These are phyloP conservation scores for Microctonus hyperodae DNA, from an alignment of 2,888 invertebrate genomes.

Conservation along the genomic window DNA sequence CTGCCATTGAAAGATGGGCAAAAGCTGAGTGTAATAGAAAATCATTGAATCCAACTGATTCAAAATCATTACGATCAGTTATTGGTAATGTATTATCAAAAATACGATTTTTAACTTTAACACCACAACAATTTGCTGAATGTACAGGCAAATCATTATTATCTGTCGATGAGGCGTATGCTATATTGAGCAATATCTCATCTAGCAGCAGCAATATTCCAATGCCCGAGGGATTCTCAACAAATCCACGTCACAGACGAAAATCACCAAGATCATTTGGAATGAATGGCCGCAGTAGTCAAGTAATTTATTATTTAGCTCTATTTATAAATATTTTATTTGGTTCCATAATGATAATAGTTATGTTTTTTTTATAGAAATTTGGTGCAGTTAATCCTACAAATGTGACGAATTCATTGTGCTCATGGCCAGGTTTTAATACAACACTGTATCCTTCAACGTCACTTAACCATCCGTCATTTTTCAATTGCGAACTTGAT, in stretches of 20 bases:
- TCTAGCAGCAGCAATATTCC: slow-evolving; percentile 72
- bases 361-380: slow-evolving; percentile 5
- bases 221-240: slow-evolving; percentile 79
- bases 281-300: neutral
- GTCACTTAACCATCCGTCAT: neutral
- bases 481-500: neutral
- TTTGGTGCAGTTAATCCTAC: neutral
- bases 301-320: neutral
- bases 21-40: slow-evolving; percentile 67
- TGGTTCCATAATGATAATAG: neutral
- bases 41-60: slow-evolving; percentile 58
- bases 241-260: slow-evolving; percentile 41
- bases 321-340: neutral
- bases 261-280: slow-evolving; percentile 21
- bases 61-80: slow-evolving; percentile 52
- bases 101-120: slow-evolving; percentile 80
- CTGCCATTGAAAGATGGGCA: slow-evolving; percentile 75
- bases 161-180: slow-evolving; percentile 79
- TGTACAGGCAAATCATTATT: slow-evolving; percentile 81
- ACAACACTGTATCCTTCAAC: slow-evolving; percentile 14
- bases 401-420: neutral
- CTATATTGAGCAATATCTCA: slow-evolving; percentile 83
- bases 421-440: slow-evolving; percentile 12
- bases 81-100: slow-evolving; percentile 74
- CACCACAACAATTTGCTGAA: slow-evolving; percentile 83